phyloP scores from a whole-genome alignment of 2,797 vertebrate species.

The Sebastes iracundus region DNA sequence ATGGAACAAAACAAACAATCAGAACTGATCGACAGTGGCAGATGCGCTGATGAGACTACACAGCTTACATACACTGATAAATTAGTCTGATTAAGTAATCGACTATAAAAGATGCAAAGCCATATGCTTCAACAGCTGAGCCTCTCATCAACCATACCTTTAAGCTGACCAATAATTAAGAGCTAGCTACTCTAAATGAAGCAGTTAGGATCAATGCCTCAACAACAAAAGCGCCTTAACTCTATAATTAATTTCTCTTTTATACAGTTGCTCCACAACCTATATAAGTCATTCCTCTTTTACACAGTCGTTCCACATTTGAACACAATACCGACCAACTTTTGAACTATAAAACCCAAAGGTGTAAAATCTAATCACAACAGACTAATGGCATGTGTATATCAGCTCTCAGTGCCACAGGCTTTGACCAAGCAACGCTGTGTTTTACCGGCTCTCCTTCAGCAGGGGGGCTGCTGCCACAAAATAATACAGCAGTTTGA shows the following conservation, averaged over 20 bases:
- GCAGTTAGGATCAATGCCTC: neutral
- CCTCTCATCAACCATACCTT: constrained; percentile 22
- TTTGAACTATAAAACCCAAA: neutral
- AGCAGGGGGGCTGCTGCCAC: neutral
- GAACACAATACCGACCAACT: neutral
- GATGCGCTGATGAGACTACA: neutral
- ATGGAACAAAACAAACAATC: neutral
- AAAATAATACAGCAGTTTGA: neutral
- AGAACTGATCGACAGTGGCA: neutral
- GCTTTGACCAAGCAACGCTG: neutral
- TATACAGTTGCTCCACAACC: neutral
- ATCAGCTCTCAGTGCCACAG: neutral
- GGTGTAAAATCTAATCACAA: constrained; percentile 11
- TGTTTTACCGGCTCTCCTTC: neutral
- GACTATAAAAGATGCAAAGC: constrained; percentile 17
- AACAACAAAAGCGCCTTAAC: neutral
- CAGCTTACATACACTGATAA: neutral
- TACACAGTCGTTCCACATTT: neutral
- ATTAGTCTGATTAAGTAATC: constrained; percentile 19
- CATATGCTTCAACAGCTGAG: constrained; percentile 30
- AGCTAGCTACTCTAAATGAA: constrained; percentile 25
- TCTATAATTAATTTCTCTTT: neutral
- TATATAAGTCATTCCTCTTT: neutral
- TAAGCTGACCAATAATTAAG: constrained; percentile 8
- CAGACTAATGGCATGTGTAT: neutral